Conservation (phyloP, 2,113 vertebrate genomes). For the Amblyornis subalaris region DNA sequence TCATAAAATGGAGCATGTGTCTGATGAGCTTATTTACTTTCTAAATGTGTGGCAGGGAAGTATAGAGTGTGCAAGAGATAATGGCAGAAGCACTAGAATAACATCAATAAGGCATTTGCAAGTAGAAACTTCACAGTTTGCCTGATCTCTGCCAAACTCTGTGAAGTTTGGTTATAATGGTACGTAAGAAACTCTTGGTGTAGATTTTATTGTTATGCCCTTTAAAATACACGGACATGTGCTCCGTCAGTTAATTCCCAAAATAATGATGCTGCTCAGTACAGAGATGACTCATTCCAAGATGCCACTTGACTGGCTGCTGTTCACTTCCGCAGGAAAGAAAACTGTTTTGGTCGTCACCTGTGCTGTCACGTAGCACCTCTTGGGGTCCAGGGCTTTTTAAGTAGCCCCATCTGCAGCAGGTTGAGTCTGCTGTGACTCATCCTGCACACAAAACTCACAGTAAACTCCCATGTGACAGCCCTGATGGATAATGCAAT, state of each 20-base stretch:
- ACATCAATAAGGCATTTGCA: constrained; percentile 30
- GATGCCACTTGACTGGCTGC: background rate
- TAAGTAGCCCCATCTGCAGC: background rate
- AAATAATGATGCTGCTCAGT: background rate
- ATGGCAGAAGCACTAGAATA: constrained; percentile 21
- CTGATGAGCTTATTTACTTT: constrained; percentile 60
- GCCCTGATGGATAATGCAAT: background rate
- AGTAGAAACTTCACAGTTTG: background rate
- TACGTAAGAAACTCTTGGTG: background rate
- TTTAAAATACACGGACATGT: background rate
- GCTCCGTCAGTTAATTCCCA: background rate
- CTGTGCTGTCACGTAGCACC: background rate
- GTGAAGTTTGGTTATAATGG: background rate
- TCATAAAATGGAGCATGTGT: constrained; percentile 35
- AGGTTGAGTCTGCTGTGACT: background rate
- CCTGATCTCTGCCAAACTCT: background rate
- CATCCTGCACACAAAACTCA: background rate
- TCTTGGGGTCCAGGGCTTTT: background rate
- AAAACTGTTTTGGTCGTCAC: background rate
- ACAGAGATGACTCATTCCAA: background rate
- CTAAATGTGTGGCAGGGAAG: constrained; percentile 45
- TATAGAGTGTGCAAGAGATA: constrained; percentile 1
- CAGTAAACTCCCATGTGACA: background rate
- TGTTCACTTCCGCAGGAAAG: background rate
- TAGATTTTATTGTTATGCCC: background rate